Evolutionary conservation across 2,113 vertebrate genomes (phyloP).

Genomic region (Chaetorhynchus papuensis): DNA sequence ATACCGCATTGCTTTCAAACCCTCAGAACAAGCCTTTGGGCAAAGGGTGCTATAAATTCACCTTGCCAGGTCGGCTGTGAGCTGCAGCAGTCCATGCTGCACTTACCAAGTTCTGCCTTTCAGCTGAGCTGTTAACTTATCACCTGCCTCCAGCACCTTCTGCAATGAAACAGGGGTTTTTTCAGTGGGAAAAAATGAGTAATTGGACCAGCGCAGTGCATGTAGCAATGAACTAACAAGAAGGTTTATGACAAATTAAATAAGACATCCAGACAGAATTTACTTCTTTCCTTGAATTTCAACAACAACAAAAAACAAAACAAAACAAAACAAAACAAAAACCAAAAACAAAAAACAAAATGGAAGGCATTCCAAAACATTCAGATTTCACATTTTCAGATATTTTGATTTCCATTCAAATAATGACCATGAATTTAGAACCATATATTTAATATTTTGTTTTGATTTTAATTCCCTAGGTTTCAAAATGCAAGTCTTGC

Average conservation of each 20-base stretch:
- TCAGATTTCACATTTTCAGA: neutral
- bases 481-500: neutral
- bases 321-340: no score
- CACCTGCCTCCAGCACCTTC: neutral
- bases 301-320: no score
- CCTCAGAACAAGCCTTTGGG: neutral
- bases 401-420: neutral
- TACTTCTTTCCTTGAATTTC: neutral
- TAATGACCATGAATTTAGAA: neutral
- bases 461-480: neutral
- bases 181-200: neutral
- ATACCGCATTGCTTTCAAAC: neutral
- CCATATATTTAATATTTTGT: neutral
- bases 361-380: neutral
- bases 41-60: neutral
- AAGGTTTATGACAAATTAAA: neutral
- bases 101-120: neutral
- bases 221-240: neutral
- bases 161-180: neutral
- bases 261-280: neutral
- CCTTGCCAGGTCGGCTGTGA: neutral
- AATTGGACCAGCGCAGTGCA: neutral
- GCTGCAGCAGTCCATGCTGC: neutral
- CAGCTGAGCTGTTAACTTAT: neutral
- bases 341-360: rapidly evolving